Percentiles rank a stretch among this genome's conserved stretches.
These are phyloP conservation scores for Yponomeuta evonymella DNA, from an alignment of 2,888 invertebrate genomes.

Conservation along the genomic window DNA sequence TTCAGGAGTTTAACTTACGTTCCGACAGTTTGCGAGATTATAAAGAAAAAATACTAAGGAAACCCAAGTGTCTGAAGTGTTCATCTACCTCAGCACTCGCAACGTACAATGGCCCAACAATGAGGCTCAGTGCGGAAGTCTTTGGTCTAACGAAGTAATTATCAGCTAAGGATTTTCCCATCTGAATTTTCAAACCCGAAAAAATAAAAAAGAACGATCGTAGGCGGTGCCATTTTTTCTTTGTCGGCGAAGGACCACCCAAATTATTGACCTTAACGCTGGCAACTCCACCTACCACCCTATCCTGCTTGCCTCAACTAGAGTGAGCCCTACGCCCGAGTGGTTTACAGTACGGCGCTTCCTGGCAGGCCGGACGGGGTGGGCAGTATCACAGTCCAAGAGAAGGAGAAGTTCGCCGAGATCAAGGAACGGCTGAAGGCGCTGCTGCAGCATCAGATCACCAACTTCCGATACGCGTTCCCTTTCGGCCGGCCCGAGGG, in stretches of 20 bases:
- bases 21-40: too few species aligned
- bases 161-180: too few species aligned
- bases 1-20: too few species aligned
- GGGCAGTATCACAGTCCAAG: slow-evolving; percentile 98
- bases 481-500: slow-evolving; percentile 99
- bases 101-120: too few species aligned
- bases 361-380: slow-evolving; percentile 96
- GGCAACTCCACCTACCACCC: slow-evolving; percentile 50
- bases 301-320: slow-evolving; percentile 71
- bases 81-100: too few species aligned
- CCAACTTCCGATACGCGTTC: slow-evolving; percentile 99
- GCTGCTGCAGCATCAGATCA: slow-evolving; percentile 97
- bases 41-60: not conserved
- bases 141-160: too few species aligned
- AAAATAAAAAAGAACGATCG: not conserved
- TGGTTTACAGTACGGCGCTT: slow-evolving; percentile 70
- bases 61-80: too few species aligned
- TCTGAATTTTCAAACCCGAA: not conserved
- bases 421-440: slow-evolving; percentile 96
- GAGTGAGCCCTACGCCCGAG: slow-evolving; percentile 31
- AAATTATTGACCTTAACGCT: slow-evolving; percentile 22
- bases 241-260: not conserved
- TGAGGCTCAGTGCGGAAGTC: too few species aligned
- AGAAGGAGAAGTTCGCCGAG: slow-evolving; percentile 98
- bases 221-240: not conserved